A percentile compares a stretch with the other conserved stretches of the same genome.
These are phyloP conservation scores for Taenaris catops DNA, from an alignment of 2,888 invertebrate species.

Conservation along the genomic window DNA sequence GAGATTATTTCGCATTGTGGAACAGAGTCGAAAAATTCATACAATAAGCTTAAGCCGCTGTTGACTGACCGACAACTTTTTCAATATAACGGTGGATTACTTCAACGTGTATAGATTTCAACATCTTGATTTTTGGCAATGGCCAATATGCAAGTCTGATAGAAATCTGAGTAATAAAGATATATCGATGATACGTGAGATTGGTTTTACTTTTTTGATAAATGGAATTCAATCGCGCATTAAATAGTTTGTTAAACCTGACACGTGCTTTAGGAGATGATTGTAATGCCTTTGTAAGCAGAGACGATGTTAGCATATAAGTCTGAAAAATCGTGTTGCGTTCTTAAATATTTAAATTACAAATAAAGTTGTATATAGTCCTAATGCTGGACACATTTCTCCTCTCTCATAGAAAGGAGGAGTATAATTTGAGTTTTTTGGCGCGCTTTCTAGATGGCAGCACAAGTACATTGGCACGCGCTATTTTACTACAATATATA, in stretches of 20 bases:
- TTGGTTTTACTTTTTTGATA: constrained; percentile 33
- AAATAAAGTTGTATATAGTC: not conserved
- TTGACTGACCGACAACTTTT: constrained; percentile 65
- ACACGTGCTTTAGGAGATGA: constrained; percentile 21
- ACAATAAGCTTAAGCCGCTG: constrained; percentile 56
- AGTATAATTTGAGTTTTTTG: too few relatives aligned
- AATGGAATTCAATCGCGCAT: constrained; percentile 19
- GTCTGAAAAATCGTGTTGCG: not conserved
- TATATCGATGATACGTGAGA: constrained; percentile 54
- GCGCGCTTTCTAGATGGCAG: too few relatives aligned
- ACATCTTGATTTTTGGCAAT: constrained; percentile 40
- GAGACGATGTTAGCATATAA: not conserved
- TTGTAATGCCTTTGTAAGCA: not conserved
- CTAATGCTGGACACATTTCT: not conserved
- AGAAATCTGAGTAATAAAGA: constrained; percentile 37
- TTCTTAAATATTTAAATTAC: not conserved
- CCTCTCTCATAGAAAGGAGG: not conserved
- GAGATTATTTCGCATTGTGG: constrained; percentile 69
- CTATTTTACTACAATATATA: too few relatives aligned
- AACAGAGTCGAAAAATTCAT: constrained; percentile 54
- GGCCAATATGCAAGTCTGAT: constrained; percentile 30
- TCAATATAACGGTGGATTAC: constrained; percentile 30
- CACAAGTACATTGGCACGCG: too few relatives aligned
- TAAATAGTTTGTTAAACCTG: constrained; percentile 16
- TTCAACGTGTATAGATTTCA: constrained; percentile 51